phyloP scores from a whole-genome alignment of 2,113 vertebrate species.

The Caretta caretta region DNA sequence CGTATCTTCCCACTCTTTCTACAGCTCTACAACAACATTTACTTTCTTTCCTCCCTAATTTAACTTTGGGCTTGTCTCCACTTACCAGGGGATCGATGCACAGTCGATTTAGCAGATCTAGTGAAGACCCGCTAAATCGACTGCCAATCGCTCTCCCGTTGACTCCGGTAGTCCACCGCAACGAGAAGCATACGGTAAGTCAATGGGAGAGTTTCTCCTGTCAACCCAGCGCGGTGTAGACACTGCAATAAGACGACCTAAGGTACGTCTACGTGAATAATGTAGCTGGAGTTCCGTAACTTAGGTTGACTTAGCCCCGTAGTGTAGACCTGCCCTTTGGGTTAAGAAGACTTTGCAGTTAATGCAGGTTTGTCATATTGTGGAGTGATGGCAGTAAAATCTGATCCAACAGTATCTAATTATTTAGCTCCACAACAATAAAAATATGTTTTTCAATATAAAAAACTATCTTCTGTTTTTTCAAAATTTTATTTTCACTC shows the following conservation, averaged over 20 bases:
- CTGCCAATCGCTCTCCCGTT: too few relatives aligned
- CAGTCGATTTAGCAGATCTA: too few relatives aligned
- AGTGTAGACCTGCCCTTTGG: neutral
- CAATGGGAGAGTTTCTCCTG: too few relatives aligned
- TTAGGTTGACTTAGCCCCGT: too few relatives aligned
- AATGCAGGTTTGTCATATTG: neutral
- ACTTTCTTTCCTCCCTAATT: conserved; percentile 32
- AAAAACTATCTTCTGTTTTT: neutral
- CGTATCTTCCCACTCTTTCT: neutral
- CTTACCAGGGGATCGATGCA: too few relatives aligned
- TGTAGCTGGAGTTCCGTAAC: too few relatives aligned
- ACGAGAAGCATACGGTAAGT: too few relatives aligned
- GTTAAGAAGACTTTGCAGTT: conserved; percentile 8
- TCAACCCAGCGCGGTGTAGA: too few relatives aligned
- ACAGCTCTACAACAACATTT: neutral
- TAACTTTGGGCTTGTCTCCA: neutral
- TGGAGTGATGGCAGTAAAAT: neutral
- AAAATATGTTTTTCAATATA: neutral
- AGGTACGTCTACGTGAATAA: too few relatives aligned
- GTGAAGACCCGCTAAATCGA: too few relatives aligned
- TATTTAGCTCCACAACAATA: neutral
- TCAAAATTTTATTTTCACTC: neutral
- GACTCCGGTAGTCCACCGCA: too few relatives aligned
- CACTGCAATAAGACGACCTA: too few relatives aligned
- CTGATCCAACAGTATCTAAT: neutral